phyloP scores from a whole-genome alignment of 2,797 vertebrate genomes.

The Ceryle rudis region DNA sequence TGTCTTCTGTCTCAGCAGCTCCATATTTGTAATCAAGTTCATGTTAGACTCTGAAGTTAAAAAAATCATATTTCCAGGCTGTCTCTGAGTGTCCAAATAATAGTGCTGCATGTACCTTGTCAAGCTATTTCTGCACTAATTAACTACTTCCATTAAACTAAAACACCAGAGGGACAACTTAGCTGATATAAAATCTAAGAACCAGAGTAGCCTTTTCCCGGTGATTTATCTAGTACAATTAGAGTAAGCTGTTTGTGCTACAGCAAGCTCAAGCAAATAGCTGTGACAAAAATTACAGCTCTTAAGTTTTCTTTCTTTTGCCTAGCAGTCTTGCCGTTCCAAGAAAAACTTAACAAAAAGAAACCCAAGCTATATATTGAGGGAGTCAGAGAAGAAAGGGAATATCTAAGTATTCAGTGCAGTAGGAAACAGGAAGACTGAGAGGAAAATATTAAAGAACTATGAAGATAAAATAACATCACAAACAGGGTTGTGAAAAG shows the following conservation, averaged over 20 bases:
- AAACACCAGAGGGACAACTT: slow-evolving; percentile 36
- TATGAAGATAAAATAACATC: not conserved
- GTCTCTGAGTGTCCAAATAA: not conserved
- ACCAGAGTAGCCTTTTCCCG: not conserved
- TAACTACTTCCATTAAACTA: slow-evolving; percentile 60
- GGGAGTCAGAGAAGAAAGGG: not conserved
- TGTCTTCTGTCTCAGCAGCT: not conserved
- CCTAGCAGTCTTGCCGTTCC: not conserved
- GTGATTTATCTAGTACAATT: slow-evolving; percentile 17
- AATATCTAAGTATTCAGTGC: not conserved
- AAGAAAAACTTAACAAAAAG: not conserved
- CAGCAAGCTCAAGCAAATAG: not conserved
- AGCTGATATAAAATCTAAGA: slow-evolving; percentile 17
- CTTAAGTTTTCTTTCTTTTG: not conserved
- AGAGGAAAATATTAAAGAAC: not conserved
- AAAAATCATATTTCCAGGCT: slow-evolving; percentile 5
- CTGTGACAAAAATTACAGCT: not conserved
- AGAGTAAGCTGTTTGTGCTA: not conserved
- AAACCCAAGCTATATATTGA: not conserved
- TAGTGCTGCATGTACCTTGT: not conserved
- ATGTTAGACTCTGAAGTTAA: not conserved
- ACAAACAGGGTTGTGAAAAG: not conserved
- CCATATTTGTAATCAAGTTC: not conserved
- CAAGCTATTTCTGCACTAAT: slow-evolving; percentile 47
- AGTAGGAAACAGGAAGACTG: not conserved